phyloP scores from a whole-genome alignment of 2,113 vertebrate species.

The Brachyistius frenatus region DNA sequence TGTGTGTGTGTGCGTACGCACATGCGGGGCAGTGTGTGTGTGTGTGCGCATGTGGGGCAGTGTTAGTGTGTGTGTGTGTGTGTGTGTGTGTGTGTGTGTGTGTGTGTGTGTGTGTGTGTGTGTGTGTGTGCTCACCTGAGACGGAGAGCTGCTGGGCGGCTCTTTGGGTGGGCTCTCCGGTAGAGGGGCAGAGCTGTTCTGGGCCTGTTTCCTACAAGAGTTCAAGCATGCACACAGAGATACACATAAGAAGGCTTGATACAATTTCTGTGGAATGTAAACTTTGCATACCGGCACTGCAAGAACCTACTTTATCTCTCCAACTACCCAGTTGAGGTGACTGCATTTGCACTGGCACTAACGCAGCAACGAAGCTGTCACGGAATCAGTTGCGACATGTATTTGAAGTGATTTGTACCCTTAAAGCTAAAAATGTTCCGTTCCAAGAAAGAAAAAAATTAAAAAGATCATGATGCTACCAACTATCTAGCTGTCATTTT shows the following conservation, averaged over 20 bases:
- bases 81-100: background rate
- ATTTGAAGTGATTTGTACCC: background rate
- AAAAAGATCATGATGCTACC: background rate
- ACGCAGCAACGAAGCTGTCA: background rate
- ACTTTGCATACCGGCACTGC: background rate
- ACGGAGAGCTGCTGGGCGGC: constrained; percentile 86
- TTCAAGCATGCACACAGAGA: constrained; percentile 7
- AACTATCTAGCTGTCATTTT: constrained; percentile 20
- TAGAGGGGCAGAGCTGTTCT: constrained; percentile 75
- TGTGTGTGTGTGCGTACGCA: constrained; percentile 3
- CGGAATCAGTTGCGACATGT: background rate
- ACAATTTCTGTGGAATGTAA: background rate
- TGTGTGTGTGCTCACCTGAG: constrained; percentile 85
- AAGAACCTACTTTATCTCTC: background rate
- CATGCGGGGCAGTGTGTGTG: no score
- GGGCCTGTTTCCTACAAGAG: constrained; percentile 88
- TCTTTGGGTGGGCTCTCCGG: constrained; percentile 91
- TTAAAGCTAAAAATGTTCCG: background rate
- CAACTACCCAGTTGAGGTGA: background rate
- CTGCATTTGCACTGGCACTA: background rate
- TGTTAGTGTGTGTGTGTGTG: no score
- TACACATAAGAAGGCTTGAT: background rate
- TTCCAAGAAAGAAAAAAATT: background rate
- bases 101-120: no score
- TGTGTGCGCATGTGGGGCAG: no score